Evolutionary conservation across 2,888 invertebrate genomes (phyloP).

Genomic region (Drosophila conformis): DNA sequence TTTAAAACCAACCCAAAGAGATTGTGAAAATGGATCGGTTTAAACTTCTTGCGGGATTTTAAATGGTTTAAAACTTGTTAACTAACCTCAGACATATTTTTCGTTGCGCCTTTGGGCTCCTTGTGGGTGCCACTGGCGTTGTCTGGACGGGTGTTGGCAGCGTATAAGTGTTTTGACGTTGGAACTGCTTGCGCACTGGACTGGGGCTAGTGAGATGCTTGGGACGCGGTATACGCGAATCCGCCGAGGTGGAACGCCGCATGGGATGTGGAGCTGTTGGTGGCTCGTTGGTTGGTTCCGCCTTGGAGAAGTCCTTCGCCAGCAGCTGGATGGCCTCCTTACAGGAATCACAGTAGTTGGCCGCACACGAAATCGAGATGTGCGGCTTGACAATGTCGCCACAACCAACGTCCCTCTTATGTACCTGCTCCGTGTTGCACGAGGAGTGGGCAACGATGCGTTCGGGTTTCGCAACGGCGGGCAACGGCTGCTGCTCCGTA

Average conservation of each 20-base stretch:
- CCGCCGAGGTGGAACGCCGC: conserved; percentile 64
- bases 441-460: conserved; percentile 70
- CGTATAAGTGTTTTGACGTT: conserved; percentile 84
- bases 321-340: conserved; percentile 86
- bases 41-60: background rate
- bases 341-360: conserved; percentile 88
- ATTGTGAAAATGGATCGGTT: background rate
- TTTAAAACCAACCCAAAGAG: background rate
- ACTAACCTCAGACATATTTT: conserved; percentile 78
- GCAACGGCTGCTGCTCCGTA: conserved; percentile 55
- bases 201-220: conserved; percentile 83
- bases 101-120: conserved; percentile 76
- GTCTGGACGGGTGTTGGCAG: conserved; percentile 53
- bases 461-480: conserved; percentile 28
- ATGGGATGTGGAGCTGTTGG: conserved; percentile 6
- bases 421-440: conserved; percentile 83
- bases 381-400: conserved; percentile 86
- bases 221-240: conserved; percentile 83
- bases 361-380: conserved; percentile 86
- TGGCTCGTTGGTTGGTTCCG: conserved; percentile 33
- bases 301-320: conserved; percentile 85
- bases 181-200: conserved; percentile 80
- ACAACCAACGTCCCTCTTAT: conserved; percentile 86
- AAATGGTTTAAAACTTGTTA: background rate
- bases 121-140: conserved; percentile 69